Evolutionary conservation across 2,888 invertebrate genomes (phyloP).

Genomic region (Xestia rhomboidea): DNA sequence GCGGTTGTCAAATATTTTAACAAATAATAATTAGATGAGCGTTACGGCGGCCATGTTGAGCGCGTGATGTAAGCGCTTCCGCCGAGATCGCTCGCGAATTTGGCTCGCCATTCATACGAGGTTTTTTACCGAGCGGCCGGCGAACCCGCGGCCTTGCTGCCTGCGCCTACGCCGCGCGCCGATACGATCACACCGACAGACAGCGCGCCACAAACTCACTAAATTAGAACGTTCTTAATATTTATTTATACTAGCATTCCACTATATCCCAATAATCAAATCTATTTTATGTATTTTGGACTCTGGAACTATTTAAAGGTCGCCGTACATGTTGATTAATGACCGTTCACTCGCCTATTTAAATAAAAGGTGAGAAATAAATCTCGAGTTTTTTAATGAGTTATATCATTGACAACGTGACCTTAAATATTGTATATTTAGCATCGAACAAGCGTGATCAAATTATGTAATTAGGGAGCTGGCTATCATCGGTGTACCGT

Average conservation of each 20-base stretch:
- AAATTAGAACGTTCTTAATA: slow-evolving; percentile 80
- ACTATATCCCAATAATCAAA: slow-evolving; percentile 54
- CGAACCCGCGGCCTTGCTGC: slow-evolving; percentile 86
- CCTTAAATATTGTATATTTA: slow-evolving; percentile 44
- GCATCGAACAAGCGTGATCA: slow-evolving; percentile 43
- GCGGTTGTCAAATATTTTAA: slow-evolving; percentile 61
- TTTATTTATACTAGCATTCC: slow-evolving; percentile 63
- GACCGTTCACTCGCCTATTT: slow-evolving; percentile 40
- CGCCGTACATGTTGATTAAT: slow-evolving; percentile 44
- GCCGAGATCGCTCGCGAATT: slow-evolving; percentile 78
- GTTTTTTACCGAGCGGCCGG: slow-evolving; percentile 83
- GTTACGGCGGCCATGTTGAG: slow-evolving; percentile 70
- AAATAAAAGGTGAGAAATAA: slow-evolving; percentile 29
- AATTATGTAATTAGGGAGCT: slow-evolving; percentile 64
- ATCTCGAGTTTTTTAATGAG: slow-evolving; percentile 42
- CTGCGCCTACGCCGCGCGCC: slow-evolving; percentile 78
- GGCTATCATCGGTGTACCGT: slow-evolving; percentile 56
- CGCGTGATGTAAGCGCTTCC: slow-evolving; percentile 83
- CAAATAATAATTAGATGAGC: slow-evolving; percentile 63
- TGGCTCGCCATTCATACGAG: slow-evolving; percentile 86
- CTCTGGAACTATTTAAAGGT: slow-evolving; percentile 45
- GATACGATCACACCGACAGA: slow-evolving; percentile 68
- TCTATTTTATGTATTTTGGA: slow-evolving; percentile 37
- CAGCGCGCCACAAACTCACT: slow-evolving; percentile 75
- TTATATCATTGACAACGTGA: slow-evolving; percentile 53